phyloP scores from a whole-genome alignment of 1,140 invertebrate genomes.

The Trigoniulus corallinus region DNA sequence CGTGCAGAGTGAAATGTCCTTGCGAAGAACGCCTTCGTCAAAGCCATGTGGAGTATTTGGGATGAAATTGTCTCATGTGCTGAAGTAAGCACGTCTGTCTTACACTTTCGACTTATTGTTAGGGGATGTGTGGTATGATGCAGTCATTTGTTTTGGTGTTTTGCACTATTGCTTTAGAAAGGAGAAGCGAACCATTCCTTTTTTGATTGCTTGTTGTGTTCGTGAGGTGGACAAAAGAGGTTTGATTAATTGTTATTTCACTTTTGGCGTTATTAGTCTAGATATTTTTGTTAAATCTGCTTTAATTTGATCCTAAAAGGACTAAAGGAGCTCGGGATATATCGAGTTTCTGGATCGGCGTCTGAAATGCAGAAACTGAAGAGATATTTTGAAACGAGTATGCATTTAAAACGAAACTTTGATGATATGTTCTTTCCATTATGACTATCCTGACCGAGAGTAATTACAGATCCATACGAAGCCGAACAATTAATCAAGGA shows the following conservation, averaged over 20 bases:
- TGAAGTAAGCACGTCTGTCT: conserved; percentile 45
- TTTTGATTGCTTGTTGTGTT: conserved; percentile 74
- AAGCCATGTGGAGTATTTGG: conserved; percentile 72
- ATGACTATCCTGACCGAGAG: no score
- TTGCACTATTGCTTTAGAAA: conserved; percentile 36
- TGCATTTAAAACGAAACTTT: conserved; percentile 27
- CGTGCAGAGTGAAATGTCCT: conserved; percentile 59
- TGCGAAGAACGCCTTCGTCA: conserved; percentile 54
- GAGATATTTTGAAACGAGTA: conserved; percentile 87
- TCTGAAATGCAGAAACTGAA: conserved; percentile 79
- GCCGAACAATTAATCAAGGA: conserved; percentile 76
- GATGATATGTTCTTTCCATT: no score
- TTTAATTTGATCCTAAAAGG: conserved; percentile 24
- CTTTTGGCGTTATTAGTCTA: background rate
- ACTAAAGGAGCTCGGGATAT: conserved; percentile 81
- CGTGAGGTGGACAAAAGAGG: conserved; percentile 70
- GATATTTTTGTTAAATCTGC: background rate
- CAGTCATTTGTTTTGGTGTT: conserved; percentile 7
- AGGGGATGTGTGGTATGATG: background rate
- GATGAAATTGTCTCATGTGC: conserved; percentile 67
- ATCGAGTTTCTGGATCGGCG: conserved; percentile 85
- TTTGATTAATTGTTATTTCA: background rate
- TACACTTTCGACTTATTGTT: no score
- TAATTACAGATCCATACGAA: conserved; percentile 68
- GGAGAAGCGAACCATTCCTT: conserved; percentile 72